A percentile compares a stretch with the other conserved stretches of the same genome.
phyloP scores from a whole-genome alignment of 1,140 invertebrate species.

The Aphis gossypii region DNA sequence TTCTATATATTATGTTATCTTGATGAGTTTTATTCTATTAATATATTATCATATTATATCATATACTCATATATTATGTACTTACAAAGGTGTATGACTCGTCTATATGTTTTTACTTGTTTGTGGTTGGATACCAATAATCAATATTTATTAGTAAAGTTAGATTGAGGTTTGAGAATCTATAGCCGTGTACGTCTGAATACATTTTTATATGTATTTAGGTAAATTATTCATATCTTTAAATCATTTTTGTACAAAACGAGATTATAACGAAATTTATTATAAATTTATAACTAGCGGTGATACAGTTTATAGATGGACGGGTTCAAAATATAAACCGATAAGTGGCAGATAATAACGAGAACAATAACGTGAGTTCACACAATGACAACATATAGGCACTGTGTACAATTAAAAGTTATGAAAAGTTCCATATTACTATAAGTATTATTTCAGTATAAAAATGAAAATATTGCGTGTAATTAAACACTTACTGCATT shows the following conservation, averaged over 20 bases:
- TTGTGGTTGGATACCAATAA: not conserved
- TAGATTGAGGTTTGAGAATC: not conserved
- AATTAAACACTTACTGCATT: not conserved
- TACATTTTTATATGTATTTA: not conserved
- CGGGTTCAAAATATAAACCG: not conserved
- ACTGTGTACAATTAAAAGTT: not conserved
- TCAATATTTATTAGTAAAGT: not conserved
- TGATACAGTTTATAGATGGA: not conserved
- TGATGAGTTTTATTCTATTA: not conserved
- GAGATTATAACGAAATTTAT: not conserved
- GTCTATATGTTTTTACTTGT: not conserved
- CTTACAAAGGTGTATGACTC: not conserved
- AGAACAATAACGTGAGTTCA: not conserved
- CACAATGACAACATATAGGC: not conserved
- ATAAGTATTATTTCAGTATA: not conserved
- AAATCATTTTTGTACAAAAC: not conserved
- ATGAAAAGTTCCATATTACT: not conserved
- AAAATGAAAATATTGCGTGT: not conserved
- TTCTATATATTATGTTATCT: not conserved
- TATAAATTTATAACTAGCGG: not conserved
- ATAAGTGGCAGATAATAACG: not conserved
- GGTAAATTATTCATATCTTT: not conserved
- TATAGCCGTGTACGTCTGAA: not conserved
- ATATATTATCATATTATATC: not conserved
- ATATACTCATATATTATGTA: too few relatives aligned